A percentile compares a stretch with the other conserved stretches of the same genome.
Conservation (phyloP, 2,888 invertebrate genomes). For the Lasioglossum oenotherae region DNA sequence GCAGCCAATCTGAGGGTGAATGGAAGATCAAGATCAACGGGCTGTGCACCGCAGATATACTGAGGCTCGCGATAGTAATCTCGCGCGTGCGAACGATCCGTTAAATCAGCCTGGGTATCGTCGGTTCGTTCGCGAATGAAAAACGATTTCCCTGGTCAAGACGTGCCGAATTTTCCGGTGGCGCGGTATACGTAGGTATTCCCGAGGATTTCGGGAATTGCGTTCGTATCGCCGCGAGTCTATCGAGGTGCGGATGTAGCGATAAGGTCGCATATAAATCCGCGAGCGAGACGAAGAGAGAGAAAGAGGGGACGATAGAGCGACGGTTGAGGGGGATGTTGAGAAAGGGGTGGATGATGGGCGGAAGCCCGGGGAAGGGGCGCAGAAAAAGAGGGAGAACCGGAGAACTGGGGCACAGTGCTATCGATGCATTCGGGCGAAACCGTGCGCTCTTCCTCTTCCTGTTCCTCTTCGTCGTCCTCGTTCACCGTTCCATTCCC, state of each 20-base stretch:
- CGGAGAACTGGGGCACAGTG: slow-evolving; percentile 75
- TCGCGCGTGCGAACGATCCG: slow-evolving; percentile 10
- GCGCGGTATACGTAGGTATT: slow-evolving; percentile 29
- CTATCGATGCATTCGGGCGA: slow-evolving; percentile 77
- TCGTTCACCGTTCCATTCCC: slow-evolving; percentile 55
- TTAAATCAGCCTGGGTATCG: background rate
- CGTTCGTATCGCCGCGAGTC: slow-evolving; percentile 69
- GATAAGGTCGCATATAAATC: slow-evolving; percentile 72
- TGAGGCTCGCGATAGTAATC: background rate
- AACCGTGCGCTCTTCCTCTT: slow-evolving; percentile 66
- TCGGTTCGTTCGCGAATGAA: background rate
- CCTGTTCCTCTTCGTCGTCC: slow-evolving; percentile 53
- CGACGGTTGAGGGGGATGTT: slow-evolving; percentile 46
- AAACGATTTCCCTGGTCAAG: slow-evolving; percentile 23
- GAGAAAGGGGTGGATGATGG: slow-evolving; percentile 31
- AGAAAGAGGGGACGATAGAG: background rate
- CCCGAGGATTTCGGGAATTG: slow-evolving; percentile 67
- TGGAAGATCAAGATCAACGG: background rate
- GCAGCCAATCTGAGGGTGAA: background rate
- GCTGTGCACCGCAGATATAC: background rate
- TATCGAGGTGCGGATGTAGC: slow-evolving; percentile 70
- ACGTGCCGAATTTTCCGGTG: slow-evolving; percentile 26
- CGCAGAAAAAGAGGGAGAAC: slow-evolving; percentile 45
- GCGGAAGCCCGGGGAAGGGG: slow-evolving; percentile 31
- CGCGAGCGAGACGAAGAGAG: slow-evolving; percentile 18